A percentile compares a stretch with the other conserved stretches of the same genome.
These are phyloP conservation scores for Felis catus DNA, from an alignment of 2,113 vertebrate species.

Conservation along the genomic window DNA sequence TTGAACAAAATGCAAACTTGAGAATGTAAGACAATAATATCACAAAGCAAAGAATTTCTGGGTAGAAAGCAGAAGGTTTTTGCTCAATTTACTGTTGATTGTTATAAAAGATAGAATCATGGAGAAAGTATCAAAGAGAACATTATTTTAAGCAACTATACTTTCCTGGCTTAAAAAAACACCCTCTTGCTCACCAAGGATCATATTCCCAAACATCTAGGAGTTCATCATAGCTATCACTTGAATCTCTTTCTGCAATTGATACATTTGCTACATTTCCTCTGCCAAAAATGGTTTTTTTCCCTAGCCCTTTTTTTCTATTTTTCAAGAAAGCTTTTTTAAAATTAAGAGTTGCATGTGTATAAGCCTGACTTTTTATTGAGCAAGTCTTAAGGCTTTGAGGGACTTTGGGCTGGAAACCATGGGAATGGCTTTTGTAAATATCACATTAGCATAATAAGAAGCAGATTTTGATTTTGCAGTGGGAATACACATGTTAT, in stretches of 20 bases:
- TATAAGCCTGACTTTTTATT: slow-evolving; percentile 70
- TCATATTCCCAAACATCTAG: slow-evolving; percentile 36
- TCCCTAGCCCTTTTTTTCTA: neutral
- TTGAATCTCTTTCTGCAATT: slow-evolving; percentile 9
- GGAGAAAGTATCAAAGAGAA: neutral
- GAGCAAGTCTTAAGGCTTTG: slow-evolving; percentile 65
- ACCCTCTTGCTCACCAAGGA: neutral
- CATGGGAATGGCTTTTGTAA: slow-evolving; percentile 67
- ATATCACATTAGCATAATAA: slow-evolving; percentile 65
- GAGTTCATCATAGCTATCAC: neutral
- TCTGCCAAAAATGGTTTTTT: slow-evolving; percentile 1
- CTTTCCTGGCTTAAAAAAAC: neutral
- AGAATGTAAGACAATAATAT: neutral
- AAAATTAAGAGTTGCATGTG: slow-evolving; percentile 42
- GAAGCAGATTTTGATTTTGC: slow-evolving; percentile 57
- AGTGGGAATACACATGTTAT: neutral
- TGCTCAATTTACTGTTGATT: neutral
- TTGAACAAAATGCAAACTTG: neutral
- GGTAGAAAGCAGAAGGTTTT: neutral
- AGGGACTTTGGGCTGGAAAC: slow-evolving; percentile 64
- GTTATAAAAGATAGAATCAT: slow-evolving; percentile 9
- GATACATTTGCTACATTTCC: neutral
- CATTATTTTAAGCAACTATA: slow-evolving; percentile 9
- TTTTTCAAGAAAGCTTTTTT: slow-evolving; percentile 55
- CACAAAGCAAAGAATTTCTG: slow-evolving; percentile 35